A percentile compares a stretch with the other conserved stretches of the same genome.
Evolutionary conservation across 2,888 invertebrate genomes (phyloP).

Genomic region (Lucinisca nassula): DNA sequence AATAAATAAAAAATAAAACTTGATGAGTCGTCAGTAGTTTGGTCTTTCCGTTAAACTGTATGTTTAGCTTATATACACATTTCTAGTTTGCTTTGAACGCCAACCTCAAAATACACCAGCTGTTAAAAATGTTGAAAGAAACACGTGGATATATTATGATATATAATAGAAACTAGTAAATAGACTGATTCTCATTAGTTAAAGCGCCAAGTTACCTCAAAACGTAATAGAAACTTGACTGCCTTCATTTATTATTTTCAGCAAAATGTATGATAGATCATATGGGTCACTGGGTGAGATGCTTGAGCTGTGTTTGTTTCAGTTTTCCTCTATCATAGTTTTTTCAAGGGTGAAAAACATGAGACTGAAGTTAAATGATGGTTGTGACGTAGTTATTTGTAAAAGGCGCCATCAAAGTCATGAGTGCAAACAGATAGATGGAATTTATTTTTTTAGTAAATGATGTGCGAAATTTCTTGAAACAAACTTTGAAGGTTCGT

Average conservation of each 20-base stretch:
- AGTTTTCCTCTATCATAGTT: not conserved
- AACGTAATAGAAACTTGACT: constrained; percentile 26
- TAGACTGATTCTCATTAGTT: constrained; percentile 26
- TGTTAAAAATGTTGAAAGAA: constrained; percentile 21
- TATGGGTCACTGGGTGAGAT: constrained; percentile 11
- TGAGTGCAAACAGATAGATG: not conserved
- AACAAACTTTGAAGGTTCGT: not conserved
- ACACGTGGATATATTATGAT: constrained; percentile 46
- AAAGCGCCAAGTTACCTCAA: constrained; percentile 3
- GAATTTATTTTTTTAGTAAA: not conserved
- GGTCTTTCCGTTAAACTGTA: no score
- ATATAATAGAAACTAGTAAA: constrained; percentile 19
- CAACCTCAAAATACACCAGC: constrained; percentile 3
- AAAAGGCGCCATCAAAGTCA: constrained; percentile 9
- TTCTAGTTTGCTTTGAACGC: not conserved
- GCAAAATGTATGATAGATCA: constrained; percentile 8
- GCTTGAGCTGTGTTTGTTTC: not conserved
- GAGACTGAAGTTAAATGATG: not conserved
- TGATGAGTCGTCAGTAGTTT: no score
- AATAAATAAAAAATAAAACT: no score
- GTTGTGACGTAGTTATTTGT: not conserved
- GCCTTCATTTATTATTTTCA: constrained; percentile 20
- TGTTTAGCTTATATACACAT: no score
- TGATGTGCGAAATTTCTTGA: not conserved
- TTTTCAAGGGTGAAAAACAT: constrained; percentile 8